These are phyloP conservation scores for Plutella xylostella DNA, from an alignment of 2,888 invertebrate species.

Conservation along the genomic window DNA sequence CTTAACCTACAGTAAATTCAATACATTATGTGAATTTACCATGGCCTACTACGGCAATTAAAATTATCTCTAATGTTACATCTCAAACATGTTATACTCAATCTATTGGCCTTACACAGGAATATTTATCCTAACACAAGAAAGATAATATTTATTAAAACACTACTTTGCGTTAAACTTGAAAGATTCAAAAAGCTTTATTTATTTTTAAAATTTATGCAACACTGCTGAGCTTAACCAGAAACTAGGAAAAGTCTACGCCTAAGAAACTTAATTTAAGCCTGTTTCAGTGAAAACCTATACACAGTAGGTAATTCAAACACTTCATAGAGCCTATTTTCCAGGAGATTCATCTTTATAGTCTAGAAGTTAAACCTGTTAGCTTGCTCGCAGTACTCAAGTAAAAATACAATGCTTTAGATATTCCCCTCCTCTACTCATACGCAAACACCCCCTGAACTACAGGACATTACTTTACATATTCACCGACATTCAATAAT, in stretches of 20 bases:
- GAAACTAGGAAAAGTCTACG: too few species aligned
- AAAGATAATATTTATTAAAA: background rate
- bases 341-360: background rate
- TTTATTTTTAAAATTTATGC: background rate
- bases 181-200: background rate
- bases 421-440: background rate
- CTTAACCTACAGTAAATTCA: too few species aligned
- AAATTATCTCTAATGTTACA: too few species aligned
- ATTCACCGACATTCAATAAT: too few species aligned
- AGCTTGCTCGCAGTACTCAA: background rate
- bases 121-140: background rate
- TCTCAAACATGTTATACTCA: background rate
- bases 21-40: too few species aligned
- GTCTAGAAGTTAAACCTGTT: background rate
- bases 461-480: too few species aligned
- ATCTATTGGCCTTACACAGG: background rate
- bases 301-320: slow-evolving; percentile 2
- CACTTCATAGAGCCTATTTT: background rate
- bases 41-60: too few species aligned
- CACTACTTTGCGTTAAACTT: slow-evolving; percentile 12
- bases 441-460: background rate
- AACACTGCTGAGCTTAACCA: background rate
- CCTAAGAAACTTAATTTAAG: slow-evolving; percentile 23
- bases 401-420: background rate
- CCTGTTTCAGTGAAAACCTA: slow-evolving; percentile 56